Percentiles rank a stretch among this genome's conserved stretches.
Conservation (phyloP, 2,113 vertebrate genomes). For the Mixornis gularis region DNA sequence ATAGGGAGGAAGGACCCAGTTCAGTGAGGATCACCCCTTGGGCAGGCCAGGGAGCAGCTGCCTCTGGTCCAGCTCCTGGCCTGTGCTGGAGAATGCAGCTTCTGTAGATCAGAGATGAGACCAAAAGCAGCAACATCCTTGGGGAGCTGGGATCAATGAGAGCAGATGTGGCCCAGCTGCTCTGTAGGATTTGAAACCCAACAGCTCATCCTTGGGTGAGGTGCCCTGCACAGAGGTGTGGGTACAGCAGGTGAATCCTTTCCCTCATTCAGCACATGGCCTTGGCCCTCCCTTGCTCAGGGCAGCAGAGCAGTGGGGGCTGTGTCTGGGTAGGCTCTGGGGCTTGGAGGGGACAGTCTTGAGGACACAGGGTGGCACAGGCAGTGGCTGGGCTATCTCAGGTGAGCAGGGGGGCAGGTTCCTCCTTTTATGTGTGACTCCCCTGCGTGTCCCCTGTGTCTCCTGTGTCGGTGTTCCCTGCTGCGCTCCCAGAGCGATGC, state of each 20-base stretch:
- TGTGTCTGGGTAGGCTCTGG: not conserved
- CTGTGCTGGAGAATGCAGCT: not conserved
- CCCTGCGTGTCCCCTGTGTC: fast-evolving
- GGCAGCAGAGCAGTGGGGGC: not conserved
- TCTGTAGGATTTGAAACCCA: not conserved
- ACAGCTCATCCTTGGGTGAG: not conserved
- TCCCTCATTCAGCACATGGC: fast-evolving
- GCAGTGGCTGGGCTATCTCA: not conserved
- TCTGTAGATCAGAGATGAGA: not conserved
- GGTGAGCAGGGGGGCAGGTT: fast-evolving
- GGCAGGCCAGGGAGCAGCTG: not conserved
- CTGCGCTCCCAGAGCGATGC: not conserved
- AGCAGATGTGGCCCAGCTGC: not conserved
- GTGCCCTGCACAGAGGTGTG: fast-evolving
- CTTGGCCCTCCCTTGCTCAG: not conserved
- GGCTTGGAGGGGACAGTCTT: not conserved
- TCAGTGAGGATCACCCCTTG: not conserved
- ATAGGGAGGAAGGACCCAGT: not conserved
- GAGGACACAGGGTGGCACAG: not conserved
- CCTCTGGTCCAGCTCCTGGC: not conserved
- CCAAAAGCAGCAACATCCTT: not conserved
- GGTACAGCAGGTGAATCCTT: fast-evolving
- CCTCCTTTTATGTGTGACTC: fast-evolving
- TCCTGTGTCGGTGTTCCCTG: not conserved
- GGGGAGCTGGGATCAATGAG: not conserved